Evolutionary conservation across 2,113 vertebrate genomes (phyloP).

Genomic region (Salminus brasiliensis): DNA sequence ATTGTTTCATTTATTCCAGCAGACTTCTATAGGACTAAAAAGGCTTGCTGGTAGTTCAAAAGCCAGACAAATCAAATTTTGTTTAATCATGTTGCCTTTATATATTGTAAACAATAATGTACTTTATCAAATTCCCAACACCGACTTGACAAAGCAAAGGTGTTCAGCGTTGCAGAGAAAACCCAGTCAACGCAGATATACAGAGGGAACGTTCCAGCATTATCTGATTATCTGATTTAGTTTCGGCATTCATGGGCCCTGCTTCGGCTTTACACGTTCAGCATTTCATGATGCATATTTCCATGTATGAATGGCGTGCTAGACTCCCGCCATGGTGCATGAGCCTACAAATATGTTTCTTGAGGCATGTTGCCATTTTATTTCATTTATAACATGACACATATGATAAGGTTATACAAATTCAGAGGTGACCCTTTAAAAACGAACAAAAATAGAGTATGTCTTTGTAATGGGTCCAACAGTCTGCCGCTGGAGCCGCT

Average conservation of each 20-base stretch:
- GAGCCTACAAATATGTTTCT: neutral
- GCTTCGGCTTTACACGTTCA: neutral
- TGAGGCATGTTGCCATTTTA: neutral
- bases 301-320: neutral
- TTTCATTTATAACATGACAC: conserved; percentile 3
- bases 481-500: neutral
- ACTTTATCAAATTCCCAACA: conserved; percentile 18
- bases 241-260: too few species aligned
- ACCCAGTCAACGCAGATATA: conserved; percentile 24
- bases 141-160: neutral
- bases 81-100: neutral
- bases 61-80: conserved; percentile 4
- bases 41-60: conserved; percentile 2
- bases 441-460: neutral
- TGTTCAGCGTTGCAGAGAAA: conserved; percentile 6
- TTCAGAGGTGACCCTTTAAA: neutral
- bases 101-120: conserved; percentile 39
- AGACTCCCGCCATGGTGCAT: conserved; percentile 3
- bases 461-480: neutral
- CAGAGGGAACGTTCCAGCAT: conserved; percentile 3
- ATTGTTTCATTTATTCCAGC: conserved; percentile 34
- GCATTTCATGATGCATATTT: conserved; percentile 2
- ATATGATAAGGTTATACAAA: conserved; percentile 1
- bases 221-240: neutral
- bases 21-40: too few species aligned